A percentile compares a stretch with the other conserved stretches of the same genome.
phyloP scores from a whole-genome alignment of 2,888 invertebrate genomes.

The Mongoloraphidia duomilia region DNA sequence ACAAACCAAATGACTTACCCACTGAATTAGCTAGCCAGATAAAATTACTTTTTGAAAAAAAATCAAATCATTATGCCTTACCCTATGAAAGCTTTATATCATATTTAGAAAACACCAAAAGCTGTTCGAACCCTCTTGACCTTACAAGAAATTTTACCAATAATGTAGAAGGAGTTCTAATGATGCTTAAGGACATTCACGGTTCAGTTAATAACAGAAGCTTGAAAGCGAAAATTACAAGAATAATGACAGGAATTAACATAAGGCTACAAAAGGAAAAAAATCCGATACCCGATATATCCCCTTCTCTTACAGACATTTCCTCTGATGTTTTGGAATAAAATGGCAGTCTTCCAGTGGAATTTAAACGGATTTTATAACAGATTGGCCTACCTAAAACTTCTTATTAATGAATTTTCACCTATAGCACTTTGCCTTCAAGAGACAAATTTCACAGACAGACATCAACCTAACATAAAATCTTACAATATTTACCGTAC shows the following conservation, averaged over 20 bases:
- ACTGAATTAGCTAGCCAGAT: too few relatives aligned
- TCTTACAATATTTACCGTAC: neutral
- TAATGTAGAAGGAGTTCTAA: too few relatives aligned
- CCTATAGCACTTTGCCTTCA: neutral
- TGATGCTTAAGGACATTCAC: neutral
- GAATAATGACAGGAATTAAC: conserved; percentile 5
- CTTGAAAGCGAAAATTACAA: conserved; percentile 7
- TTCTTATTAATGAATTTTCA: neutral
- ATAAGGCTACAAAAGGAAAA: neutral
- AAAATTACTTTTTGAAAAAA: too few relatives aligned
- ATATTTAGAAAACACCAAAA: too few relatives aligned
- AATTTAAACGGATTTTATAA: neutral
- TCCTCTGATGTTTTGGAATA: too few relatives aligned
- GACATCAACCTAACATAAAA: neutral
- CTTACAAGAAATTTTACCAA: too few relatives aligned
- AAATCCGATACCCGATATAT: neutral
- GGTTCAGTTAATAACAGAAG: neutral
- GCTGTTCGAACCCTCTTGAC: too few relatives aligned
- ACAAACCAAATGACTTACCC: too few relatives aligned
- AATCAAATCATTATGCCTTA: too few relatives aligned
- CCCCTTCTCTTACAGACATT: neutral
- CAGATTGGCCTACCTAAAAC: neutral
- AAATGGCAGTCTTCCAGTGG: neutral
- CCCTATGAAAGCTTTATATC: too few relatives aligned
- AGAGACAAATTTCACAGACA: neutral